Evolutionary conservation across 2,797 vertebrate genomes (phyloP).

Genomic region (Coluber constrictor): DNA sequence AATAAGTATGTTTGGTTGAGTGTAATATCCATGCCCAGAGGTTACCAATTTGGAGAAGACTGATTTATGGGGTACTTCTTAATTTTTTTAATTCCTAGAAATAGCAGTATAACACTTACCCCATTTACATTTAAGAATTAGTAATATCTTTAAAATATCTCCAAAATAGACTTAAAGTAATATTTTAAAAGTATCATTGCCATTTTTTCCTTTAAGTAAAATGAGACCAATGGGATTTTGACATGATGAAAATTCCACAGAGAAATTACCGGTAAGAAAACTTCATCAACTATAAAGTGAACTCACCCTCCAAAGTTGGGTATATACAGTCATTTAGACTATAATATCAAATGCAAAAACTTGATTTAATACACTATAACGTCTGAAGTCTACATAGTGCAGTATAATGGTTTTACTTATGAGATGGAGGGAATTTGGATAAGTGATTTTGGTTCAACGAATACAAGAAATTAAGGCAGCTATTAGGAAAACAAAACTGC

Average conservation of each 20-base stretch:
- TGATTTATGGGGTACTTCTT: not conserved
- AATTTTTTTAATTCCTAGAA: not conserved
- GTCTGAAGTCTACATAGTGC: not conserved
- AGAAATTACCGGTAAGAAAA: not conserved
- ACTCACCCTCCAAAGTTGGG: not conserved
- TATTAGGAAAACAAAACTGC: not conserved
- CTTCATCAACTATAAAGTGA: not conserved
- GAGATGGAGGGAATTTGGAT: not conserved
- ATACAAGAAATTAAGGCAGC: not conserved
- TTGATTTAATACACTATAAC: not conserved
- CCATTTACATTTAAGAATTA: not conserved
- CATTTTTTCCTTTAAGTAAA: not conserved
- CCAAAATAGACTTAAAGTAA: not conserved
- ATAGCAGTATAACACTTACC: not conserved
- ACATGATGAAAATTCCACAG: not conserved
- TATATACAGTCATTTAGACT: not conserved
- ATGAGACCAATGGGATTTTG: not conserved
- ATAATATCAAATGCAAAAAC: not conserved
- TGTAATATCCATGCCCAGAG: not conserved
- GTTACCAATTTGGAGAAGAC: not conserved
- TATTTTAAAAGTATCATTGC: not conserved
- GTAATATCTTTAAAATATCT: not conserved
- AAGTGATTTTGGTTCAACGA: not conserved
- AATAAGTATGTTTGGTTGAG: not conserved
- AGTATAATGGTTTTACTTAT: not conserved